These are phyloP conservation scores for Arizona elegans DNA, from an alignment of 2,113 vertebrate species.

Conservation along the genomic window DNA sequence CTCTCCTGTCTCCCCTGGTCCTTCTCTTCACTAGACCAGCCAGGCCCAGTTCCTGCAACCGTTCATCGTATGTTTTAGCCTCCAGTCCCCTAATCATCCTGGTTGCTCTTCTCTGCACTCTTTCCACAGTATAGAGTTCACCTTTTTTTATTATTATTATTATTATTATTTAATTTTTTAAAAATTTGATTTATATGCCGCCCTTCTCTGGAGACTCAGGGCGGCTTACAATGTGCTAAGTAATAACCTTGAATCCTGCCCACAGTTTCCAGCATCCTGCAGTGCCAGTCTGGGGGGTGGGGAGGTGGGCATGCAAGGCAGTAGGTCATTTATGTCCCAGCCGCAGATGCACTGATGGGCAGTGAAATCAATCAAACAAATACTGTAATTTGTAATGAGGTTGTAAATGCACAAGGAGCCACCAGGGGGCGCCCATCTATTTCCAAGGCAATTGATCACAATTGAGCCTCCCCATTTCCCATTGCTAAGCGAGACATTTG, in stretches of 20 bases:
- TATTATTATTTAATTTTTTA: too few relatives aligned
- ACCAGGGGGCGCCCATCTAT: neutral
- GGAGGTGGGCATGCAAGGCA: too few relatives aligned
- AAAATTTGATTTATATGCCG: too few relatives aligned
- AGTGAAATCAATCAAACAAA: neutral
- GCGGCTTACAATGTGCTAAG: too few relatives aligned
- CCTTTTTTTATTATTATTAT: too few relatives aligned
- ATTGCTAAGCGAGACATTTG: too few relatives aligned
- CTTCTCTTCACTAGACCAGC: too few relatives aligned
- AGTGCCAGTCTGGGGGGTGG: fast-evolving
- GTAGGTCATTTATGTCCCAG: neutral
- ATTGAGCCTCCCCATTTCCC: too few relatives aligned
- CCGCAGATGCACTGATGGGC: neutral
- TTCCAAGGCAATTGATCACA: neutral
- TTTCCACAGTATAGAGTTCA: slow-evolving; percentile 3
- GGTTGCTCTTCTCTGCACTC: neutral
- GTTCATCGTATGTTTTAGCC: neutral
- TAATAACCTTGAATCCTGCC: slow-evolving; percentile 1
- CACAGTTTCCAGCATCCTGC: neutral
- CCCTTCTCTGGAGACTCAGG: too few relatives aligned
- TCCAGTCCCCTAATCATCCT: neutral
- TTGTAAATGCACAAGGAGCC: neutral
- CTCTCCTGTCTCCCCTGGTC: too few relatives aligned
- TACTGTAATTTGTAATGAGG: neutral
- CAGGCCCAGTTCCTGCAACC: neutral